phyloP scores from a whole-genome alignment of 2,888 invertebrate species.

The Mythimna pallens region DNA sequence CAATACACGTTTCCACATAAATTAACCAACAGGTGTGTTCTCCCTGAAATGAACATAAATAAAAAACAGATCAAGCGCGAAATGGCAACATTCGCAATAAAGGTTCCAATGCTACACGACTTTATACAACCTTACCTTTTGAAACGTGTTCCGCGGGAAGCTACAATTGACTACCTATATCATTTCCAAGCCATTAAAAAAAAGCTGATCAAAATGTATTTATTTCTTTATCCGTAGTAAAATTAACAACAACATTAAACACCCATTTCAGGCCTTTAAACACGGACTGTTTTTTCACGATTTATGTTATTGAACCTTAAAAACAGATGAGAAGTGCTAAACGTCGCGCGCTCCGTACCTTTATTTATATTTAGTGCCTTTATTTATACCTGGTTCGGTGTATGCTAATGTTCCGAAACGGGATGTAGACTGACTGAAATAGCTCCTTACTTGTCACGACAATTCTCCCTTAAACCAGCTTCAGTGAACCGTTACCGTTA shows the following conservation, averaged over 20 bases:
- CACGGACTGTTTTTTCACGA: conserved; percentile 55
- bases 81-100: conserved; percentile 62
- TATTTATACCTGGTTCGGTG: conserved; percentile 71
- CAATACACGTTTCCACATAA: conserved; percentile 73
- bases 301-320: conserved; percentile 66
- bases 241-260: conserved; percentile 55
- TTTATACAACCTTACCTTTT: conserved; percentile 44
- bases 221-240: conserved; percentile 48
- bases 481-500: conserved; percentile 51
- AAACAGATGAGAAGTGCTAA: conserved; percentile 66
- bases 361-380: conserved; percentile 68
- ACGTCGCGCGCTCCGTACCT: conserved; percentile 59
- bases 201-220: conserved; percentile 54
- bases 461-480: conserved; percentile 73
- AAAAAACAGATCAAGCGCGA: conserved; percentile 69
- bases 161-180: conserved; percentile 33
- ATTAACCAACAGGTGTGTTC: conserved; percentile 80
- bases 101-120: conserved; percentile 46
- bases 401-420: conserved; percentile 73
- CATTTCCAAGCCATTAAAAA: conserved; percentile 43
- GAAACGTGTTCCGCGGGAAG: conserved; percentile 40
- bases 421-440: conserved; percentile 75
- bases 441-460: conserved; percentile 74
- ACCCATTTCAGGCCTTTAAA: conserved; percentile 51
- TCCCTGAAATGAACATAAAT: conserved; percentile 73